These are phyloP conservation scores for Aleadryas rufinucha DNA, from an alignment of 2,113 vertebrate species.

Conservation along the genomic window DNA sequence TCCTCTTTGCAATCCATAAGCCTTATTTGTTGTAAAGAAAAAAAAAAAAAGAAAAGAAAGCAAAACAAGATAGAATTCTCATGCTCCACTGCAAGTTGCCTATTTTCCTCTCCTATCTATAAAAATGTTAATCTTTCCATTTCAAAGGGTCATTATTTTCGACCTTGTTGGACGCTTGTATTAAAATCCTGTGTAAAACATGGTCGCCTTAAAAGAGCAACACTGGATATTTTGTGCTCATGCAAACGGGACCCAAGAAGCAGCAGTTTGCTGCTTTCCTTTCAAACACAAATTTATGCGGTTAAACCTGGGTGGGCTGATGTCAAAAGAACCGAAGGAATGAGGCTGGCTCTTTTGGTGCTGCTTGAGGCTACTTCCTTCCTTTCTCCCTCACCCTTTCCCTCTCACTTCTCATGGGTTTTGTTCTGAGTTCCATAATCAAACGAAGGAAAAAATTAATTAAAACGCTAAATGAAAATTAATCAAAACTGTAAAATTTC, in stretches of 20 bases:
- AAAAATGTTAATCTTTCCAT: constrained; percentile 71
- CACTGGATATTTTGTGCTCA: not conserved
- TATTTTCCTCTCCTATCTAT: constrained; percentile 51
- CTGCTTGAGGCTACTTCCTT: not conserved
- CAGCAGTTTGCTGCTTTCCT: not conserved
- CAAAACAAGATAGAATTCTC: constrained; percentile 62
- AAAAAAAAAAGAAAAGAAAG: not conserved
- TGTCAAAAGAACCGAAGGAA: not conserved
- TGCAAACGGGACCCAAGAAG: not conserved
- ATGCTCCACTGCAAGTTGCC: constrained; percentile 50
- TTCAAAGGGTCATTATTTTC: constrained; percentile 65
- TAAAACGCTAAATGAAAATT: not conserved
- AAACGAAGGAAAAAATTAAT: not conserved
- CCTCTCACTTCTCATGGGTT: not conserved
- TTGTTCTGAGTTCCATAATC: not conserved
- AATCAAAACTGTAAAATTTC: not conserved
- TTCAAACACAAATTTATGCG: not conserved
- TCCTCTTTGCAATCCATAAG: constrained; percentile 68
- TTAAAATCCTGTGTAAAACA: constrained; percentile 64
- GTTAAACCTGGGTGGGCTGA: not conserved
- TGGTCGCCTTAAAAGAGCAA: constrained; percentile 24
- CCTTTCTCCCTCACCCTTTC: not conserved
- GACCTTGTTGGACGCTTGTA: constrained; percentile 54
- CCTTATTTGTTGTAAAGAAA: constrained; percentile 55
- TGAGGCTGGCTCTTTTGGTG: not conserved